phyloP scores from a whole-genome alignment of 2,113 vertebrate genomes.

The Cyphomyrus discorhynchus region DNA sequence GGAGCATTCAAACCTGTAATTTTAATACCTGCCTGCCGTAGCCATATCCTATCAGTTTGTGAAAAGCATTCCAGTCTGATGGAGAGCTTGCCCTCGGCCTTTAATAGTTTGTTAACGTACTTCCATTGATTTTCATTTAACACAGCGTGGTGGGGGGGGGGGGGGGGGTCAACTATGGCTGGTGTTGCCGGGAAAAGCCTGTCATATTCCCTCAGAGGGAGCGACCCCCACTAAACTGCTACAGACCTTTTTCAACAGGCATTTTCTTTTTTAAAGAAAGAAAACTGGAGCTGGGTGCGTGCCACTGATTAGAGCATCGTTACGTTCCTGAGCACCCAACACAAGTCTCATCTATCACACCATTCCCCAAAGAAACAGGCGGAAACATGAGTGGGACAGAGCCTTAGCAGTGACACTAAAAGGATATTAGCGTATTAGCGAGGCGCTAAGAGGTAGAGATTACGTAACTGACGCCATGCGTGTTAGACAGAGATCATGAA shows the following conservation, averaged over 20 bases:
- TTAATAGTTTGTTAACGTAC: conserved; percentile 9
- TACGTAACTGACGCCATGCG: background rate
- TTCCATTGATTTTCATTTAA: conserved; percentile 8
- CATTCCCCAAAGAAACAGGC: background rate
- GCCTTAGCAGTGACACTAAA: background rate
- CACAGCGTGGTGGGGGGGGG: background rate
- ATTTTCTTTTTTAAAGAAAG: background rate
- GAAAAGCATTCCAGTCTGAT: background rate
- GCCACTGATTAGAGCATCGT: background rate
- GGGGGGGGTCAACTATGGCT: background rate
- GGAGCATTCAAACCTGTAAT: background rate
- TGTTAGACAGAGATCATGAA: background rate
- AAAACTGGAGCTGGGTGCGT: background rate
- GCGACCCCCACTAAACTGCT: background rate
- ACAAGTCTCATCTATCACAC: background rate
- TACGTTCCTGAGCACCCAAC: background rate
- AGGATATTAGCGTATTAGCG: background rate
- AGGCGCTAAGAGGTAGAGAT: background rate
- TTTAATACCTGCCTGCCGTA: background rate
- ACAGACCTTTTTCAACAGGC: background rate
- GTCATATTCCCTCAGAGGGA: background rate
- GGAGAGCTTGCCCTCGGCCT: background rate
- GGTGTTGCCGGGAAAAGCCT: background rate
- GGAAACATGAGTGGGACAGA: background rate
- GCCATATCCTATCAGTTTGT: background rate